Evolutionary conservation across 2,797 vertebrate genomes (phyloP), one percentile per base, ranked within the genome.

Genomic region (Molossus molossus): DNA sequence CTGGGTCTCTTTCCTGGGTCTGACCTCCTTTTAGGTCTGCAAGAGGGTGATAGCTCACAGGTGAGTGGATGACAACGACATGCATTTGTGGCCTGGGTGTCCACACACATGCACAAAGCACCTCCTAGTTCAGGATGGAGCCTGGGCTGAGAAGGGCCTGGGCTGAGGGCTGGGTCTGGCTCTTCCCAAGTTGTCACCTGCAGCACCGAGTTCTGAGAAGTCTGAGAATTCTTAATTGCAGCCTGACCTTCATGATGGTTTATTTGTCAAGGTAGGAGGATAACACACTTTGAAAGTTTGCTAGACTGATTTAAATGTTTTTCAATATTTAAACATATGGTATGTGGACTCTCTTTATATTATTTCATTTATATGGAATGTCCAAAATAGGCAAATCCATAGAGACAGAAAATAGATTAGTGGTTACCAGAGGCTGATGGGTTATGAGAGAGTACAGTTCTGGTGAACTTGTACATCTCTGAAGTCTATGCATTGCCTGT

Each of bases 291-390:
- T 70, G 88, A 75, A 10, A 65, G 87, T 85, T 70, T 84, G 29
- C 55, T 80, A 37, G 9, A 50, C n/a, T 80, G 80, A 60, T 53
- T 84, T 91, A 80, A 57, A 75, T 12, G n/a, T 1, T 84, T 83
- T 69, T 92, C 76, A 87, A 3, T 53, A 83, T 87, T 96, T 79
- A 90, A 13, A 45, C 48, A 67, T 60, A n/a, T 10, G n/a, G 21
- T 53, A 67, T 64, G 29, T 57, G 57, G 37, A 77, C 27, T 14
- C 69, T 58, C 40, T 82, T 76, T 77, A 8, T 70, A 21, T n/a
- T 40, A 67, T 25, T 94, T 90, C 29, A 87, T 80, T 82, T 90
- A 65, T n/a, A 87, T 60, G 37, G 91, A 92, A 73, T 37, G 25
- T 69, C 45, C 64, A 80, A 33, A 86, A 86, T 17, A 90, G 45